phyloP scores from a whole-genome alignment of 2,888 invertebrate species.

The Ptychoptera contaminata region DNA sequence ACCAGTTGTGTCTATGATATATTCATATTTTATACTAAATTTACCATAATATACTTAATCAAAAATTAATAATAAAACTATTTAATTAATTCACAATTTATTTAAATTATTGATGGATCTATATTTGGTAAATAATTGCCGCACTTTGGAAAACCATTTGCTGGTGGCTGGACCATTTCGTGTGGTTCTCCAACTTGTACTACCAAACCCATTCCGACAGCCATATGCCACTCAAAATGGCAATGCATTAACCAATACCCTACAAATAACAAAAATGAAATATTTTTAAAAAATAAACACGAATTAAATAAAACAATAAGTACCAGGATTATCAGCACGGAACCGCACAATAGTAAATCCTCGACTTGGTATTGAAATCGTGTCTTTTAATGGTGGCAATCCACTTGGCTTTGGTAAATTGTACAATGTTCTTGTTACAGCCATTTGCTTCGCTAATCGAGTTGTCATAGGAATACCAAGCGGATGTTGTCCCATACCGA shows the following conservation, averaged over 20 bases:
- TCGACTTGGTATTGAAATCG: constrained; percentile 21
- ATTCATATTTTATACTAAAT: too few species aligned
- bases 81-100: neutral
- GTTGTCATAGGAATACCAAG: constrained; percentile 14
- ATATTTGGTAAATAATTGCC: constrained; percentile 43
- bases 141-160: constrained; percentile 55
- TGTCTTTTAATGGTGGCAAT: constrained; percentile 21
- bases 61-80: neutral
- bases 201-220: constrained; percentile 19
- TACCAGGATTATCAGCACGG: constrained; percentile 19
- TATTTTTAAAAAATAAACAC: neutral
- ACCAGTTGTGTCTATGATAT: too few species aligned
- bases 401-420: constrained; percentile 9
- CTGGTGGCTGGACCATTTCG: constrained; percentile 50
- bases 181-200: constrained; percentile 33
- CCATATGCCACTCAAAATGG: constrained; percentile 22
- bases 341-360: constrained; percentile 22
- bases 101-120: neutral
- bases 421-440: neutral
- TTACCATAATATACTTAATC: too few species aligned
- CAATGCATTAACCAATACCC: constrained; percentile 22
- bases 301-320: neutral
- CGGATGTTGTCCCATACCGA: constrained; percentile 17
- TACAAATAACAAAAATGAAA: constrained; percentile 4
- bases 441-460: constrained; percentile 14